Conservation (phyloP, 2,888 invertebrate species). For the Aradus depressus region DNA sequence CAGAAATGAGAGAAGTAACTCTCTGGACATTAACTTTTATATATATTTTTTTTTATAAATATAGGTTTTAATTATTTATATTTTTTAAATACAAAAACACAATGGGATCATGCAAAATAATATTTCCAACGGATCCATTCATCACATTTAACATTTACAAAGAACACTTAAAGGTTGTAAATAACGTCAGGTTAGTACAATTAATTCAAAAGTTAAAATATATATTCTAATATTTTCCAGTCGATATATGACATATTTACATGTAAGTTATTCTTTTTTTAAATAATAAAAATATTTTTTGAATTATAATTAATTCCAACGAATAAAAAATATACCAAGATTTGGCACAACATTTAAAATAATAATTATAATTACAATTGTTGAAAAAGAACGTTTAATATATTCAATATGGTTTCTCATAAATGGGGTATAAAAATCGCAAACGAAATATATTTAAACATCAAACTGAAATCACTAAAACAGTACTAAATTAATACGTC, state of each 20-base stretch:
- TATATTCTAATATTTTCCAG: not conserved
- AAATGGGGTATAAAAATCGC: no score
- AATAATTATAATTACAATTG: constrained; percentile 10
- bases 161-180: no score
- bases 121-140: constrained; percentile 4
- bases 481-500: not conserved
- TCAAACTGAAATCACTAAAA: not conserved
- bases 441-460: no score
- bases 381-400: no score
- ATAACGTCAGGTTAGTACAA: not conserved
- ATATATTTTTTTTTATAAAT: not conserved
- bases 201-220: constrained; percentile 10
- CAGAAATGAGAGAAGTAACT: constrained; percentile 1
- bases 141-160: constrained; percentile 6
- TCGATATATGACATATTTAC: no score
- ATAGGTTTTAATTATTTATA: no score
- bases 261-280: no score
- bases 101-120: not conserved
- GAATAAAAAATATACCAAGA: no score
- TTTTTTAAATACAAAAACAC: not conserved
- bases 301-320: constrained; percentile 7
- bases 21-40: constrained; percentile 11
- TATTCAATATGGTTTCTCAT: no score
- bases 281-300: constrained; percentile 1
- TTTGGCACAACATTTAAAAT: constrained; percentile 14